A percentile compares a stretch with the other conserved stretches of the same genome.
These are phyloP conservation scores for Orthosia gothica DNA, from an alignment of 2,888 invertebrate genomes.

Conservation along the genomic window DNA sequence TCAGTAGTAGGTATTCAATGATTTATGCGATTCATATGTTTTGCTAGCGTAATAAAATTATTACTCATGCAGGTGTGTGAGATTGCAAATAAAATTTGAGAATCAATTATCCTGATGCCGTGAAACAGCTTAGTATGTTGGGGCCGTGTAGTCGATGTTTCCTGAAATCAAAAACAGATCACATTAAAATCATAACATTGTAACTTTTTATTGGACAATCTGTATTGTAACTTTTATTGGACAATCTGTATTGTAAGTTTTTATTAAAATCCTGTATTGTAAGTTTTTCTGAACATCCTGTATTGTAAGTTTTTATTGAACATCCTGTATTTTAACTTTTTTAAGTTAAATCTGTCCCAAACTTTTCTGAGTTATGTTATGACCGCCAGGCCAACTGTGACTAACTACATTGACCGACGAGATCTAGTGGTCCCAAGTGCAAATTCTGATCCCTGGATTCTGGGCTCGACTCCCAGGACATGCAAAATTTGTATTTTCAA, in stretches of 20 bases:
- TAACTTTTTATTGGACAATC: background rate
- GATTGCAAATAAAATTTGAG: constrained; percentile 63
- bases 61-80: constrained; percentile 48
- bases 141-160: constrained; percentile 94
- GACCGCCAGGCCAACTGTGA: too few relatives aligned
- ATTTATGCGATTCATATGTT: constrained; percentile 2
- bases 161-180: constrained; percentile 84
- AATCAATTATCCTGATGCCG: constrained; percentile 38
- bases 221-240: background rate
- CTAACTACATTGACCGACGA: too few relatives aligned
- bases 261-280: too few relatives aligned
- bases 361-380: too few relatives aligned
- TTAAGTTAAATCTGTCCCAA: too few relatives aligned
- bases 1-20: background rate
- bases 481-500: too few relatives aligned
- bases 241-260: background rate
- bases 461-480: too few relatives aligned
- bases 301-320: background rate
- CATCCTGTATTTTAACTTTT: background rate
- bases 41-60: constrained; percentile 25
- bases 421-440: background rate
- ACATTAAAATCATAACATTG: background rate
- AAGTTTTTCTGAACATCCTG: too few relatives aligned
- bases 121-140: constrained; percentile 92
- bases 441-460: background rate